Evolutionary conservation across 2,888 invertebrate genomes (phyloP), one percentile per base, ranked within the genome.

Genomic region (Eristalis pertinax): DNA sequence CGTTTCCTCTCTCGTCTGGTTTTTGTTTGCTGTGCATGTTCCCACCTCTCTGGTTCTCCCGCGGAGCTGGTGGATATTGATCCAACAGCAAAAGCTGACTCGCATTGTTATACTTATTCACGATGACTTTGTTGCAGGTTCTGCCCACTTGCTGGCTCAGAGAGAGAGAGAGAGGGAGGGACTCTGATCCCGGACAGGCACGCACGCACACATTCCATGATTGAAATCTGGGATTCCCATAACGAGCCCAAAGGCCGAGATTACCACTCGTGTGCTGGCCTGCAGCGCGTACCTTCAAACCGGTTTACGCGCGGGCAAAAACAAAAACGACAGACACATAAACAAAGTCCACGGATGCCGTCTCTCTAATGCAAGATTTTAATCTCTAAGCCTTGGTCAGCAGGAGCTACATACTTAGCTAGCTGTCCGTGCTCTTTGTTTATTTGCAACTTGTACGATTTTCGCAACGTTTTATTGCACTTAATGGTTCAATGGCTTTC

Each of bases 401-500:
- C 70, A 43, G 43, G 24, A 35, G 26, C 19, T 32, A 43, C 32
- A 32, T 5, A 29, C 29, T 29, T 29, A 29, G 29, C 29, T 29
- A 10, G 32, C 32, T 10, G 7, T 1, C 58, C 65, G n/a, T 11
- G 56, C 26, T 35, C 26, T 22, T 11, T 22, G 24, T 26, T 22
- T 41, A 35, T 35, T 60, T 22, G 24, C 38, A 29, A 22, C 63
- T 15, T 50, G 32, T 75, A 56, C 32, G 65, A 82, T 72, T 76
- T 70, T 63, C 67, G 56, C 38, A 50, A 64, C 63, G 70, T 76
- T 76, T 80, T 67, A 75, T 60, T 80, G 65, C 63, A 60, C 63
- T 75, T 83, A 84, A 87, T 87, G 80, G 87, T 87, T 84, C 87
- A 87, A 80, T 87, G 87, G 76, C 79, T 87, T 74, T 26, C 77